Evolutionary conservation across 2,888 invertebrate species (phyloP).

Genomic region (Melieria picta): DNA sequence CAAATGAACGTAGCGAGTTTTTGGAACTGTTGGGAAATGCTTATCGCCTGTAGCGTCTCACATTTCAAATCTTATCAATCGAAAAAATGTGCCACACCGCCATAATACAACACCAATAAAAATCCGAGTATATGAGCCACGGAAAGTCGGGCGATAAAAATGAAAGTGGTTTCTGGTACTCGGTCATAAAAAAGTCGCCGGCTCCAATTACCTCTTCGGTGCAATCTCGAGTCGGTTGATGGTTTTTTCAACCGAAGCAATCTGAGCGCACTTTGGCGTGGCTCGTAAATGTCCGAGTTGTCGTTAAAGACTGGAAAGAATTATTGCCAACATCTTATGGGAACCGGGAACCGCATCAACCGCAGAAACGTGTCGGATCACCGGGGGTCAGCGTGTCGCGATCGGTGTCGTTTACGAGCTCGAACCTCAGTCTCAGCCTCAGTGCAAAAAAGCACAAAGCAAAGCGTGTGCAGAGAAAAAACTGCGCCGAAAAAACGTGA

Average conservation of each 20-base stretch:
- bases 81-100: too few relatives aligned
- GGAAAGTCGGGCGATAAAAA: too few relatives aligned
- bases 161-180: too few relatives aligned
- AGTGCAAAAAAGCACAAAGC: neutral
- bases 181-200: too few relatives aligned
- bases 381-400: slow-evolving; percentile 34
- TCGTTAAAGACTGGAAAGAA: neutral
- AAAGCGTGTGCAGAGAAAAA: neutral
- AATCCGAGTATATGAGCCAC: too few relatives aligned
- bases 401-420: neutral
- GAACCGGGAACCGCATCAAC: slow-evolving; percentile 36
- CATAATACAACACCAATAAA: too few relatives aligned
- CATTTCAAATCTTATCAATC: too few relatives aligned
- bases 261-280: slow-evolving; percentile 4
- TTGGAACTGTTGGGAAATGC: too few relatives aligned
- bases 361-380: slow-evolving; percentile 40
- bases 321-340: slow-evolving; percentile 5
- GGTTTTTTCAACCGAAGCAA: neutral
- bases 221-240: neutral
- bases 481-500: slow-evolving; percentile 29
- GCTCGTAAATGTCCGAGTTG: slow-evolving; percentile 27
- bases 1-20: too few relatives aligned
- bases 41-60: too few relatives aligned
- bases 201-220: too few relatives aligned
- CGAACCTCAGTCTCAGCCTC: slow-evolving; percentile 11